Evolutionary conservation across 2,888 invertebrate species (phyloP), one percentile per base, ranked within the genome.

Genomic region (Arrhopalites spinosus): DNA sequence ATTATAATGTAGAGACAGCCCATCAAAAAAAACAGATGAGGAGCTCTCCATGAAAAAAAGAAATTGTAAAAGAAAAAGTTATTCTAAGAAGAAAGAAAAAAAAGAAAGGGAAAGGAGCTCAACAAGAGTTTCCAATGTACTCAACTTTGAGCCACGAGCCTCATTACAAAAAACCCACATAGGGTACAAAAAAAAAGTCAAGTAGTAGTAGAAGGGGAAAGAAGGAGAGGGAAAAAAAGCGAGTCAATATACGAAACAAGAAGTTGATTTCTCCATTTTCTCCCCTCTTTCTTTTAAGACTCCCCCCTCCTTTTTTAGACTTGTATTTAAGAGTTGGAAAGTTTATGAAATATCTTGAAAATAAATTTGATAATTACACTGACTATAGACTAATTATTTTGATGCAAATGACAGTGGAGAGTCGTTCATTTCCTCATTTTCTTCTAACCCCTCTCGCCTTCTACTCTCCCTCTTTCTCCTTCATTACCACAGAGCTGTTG

Each of bases 391-490:
- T 81, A 78, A 79, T 79, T 81, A 81, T 81, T 81, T 81, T 79
- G 81, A 81, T 81, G 81, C 81, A 79, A 81, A 81, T 81, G 79
- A 79, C 79, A 78, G n/a, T n/a, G n/a, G n/a, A 73, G 68, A 78
- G 73, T 75, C 79, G 23, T 23, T 56, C 59, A 36, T 36, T 36
- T 36, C 3, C 36, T 36, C 36, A 36, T 36, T 36, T 36, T 36
- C 53, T 59, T 50, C 56, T 13, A 47, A 7, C 53, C 64, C 29
- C 13, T 27, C 63, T 61, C n/a, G 17, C 43, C 45, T 67, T 36
- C 30, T 23, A 43, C 50, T 69, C 68, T 53, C 68, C 50, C 68
- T 69, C 53, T 69, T 50, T 69, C 47, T 69, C 53, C 1, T 50
- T 69, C 36, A 36, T 36, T 36, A 36, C 63, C 74, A 64, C 63